Evolutionary conservation across 2,888 invertebrate species (phyloP).

Genomic region (Prosopocoilus inquinatus): DNA sequence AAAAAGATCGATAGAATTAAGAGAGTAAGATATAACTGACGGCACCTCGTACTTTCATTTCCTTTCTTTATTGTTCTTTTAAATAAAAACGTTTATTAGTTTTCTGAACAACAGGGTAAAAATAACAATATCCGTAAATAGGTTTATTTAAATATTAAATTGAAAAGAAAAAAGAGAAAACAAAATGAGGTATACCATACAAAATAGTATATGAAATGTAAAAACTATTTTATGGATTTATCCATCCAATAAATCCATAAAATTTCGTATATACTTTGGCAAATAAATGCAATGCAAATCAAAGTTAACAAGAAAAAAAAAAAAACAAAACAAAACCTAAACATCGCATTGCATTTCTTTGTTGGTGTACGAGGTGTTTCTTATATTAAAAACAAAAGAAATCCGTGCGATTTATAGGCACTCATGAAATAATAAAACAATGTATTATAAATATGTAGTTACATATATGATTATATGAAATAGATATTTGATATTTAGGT

Average conservation of each 20-base stretch:
- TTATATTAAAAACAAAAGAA: conserved; percentile 32
- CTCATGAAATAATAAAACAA: conserved; percentile 37
- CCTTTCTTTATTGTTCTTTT: conserved; percentile 20
- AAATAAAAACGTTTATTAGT: conserved; percentile 20
- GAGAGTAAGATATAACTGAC: conserved; percentile 35
- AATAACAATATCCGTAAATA: conserved; percentile 46
- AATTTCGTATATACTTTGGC: conserved; percentile 8
- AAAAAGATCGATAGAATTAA: conserved; percentile 37
- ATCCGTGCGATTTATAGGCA: conserved; percentile 25
- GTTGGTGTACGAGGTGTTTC: conserved; percentile 45
- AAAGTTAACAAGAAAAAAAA: no score
- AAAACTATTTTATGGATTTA: conserved; percentile 19
- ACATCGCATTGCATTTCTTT: conserved; percentile 16
- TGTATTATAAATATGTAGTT: conserved; percentile 49
- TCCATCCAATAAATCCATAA: not conserved
- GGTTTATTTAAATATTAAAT: conserved; percentile 43
- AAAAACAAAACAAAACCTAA: conserved; percentile 6
- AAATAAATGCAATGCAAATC: conserved; percentile 12
- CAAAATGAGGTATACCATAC: conserved; percentile 37
- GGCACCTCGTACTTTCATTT: conserved; percentile 46
- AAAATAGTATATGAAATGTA: conserved; percentile 25
- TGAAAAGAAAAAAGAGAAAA: conserved; percentile 20
- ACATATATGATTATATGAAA: conserved; percentile 45
- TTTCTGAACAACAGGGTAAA: conserved; percentile 47
- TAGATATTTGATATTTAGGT: conserved; percentile 54